Conservation (phyloP, 2,797 vertebrate species). For the Anolis apletophallus region DNA sequence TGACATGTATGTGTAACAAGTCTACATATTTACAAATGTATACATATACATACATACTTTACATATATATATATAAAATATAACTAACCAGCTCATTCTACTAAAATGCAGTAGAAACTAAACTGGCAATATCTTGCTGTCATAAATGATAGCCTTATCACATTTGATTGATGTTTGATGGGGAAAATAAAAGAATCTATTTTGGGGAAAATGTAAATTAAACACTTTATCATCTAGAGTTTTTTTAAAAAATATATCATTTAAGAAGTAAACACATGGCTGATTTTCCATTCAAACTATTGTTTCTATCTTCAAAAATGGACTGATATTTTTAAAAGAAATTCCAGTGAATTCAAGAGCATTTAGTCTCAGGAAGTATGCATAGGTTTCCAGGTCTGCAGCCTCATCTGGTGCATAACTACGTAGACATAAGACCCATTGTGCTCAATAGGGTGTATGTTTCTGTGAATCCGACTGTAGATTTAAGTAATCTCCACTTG, state of each 20-base stretch:
- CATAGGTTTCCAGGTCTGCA: neutral
- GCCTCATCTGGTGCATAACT: neutral
- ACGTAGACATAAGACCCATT: neutral
- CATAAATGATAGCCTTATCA: slow-evolving; percentile 79
- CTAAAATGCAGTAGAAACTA: slow-evolving; percentile 80
- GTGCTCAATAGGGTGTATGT: neutral
- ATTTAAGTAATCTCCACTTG: slow-evolving; percentile 4
- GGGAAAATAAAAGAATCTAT: slow-evolving; percentile 68
- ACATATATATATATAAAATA: slow-evolving; percentile 81
- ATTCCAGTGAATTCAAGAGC: neutral
- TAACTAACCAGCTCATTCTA: slow-evolving; percentile 80
- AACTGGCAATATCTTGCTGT: slow-evolving; percentile 81
- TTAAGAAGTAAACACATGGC: slow-evolving; percentile 73
- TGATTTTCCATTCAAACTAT: slow-evolving; percentile 72
- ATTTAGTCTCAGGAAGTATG: neutral
- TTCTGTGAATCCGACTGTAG: neutral
- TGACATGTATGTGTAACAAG: slow-evolving; percentile 83
- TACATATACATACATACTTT: slow-evolving; percentile 79
- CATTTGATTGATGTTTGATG: slow-evolving; percentile 73
- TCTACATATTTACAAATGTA: slow-evolving; percentile 81
- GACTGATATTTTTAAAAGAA: neutral
- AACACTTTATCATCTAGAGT: slow-evolving; percentile 68
- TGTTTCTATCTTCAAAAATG: slow-evolving; percentile 18
- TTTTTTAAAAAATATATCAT: slow-evolving; percentile 65
- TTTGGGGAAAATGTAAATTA: slow-evolving; percentile 65